Evolutionary conservation across 2,888 invertebrate genomes (phyloP).

Genomic region (Schizaphis graminum): DNA sequence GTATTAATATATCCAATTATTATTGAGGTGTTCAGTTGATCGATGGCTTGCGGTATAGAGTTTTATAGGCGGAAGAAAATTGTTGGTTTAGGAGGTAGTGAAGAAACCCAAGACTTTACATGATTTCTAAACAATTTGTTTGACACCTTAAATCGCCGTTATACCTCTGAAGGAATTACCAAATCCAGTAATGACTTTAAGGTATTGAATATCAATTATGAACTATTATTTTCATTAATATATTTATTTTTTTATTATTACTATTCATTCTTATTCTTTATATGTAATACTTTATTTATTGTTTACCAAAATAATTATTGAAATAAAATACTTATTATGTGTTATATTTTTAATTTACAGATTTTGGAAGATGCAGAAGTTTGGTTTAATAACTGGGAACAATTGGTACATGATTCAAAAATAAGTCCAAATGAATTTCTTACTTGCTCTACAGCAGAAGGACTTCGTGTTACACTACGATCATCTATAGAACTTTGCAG

Average conservation of each 20-base stretch:
- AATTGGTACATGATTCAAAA: background rate
- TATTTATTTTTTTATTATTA: background rate
- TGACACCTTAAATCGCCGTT: constrained; percentile 13
- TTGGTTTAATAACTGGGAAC: constrained; percentile 25
- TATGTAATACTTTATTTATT: background rate
- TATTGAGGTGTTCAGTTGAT: constrained; percentile 4
- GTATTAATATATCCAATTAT: background rate
- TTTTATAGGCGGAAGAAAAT: background rate
- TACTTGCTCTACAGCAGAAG: constrained; percentile 1
- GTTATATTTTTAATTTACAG: background rate
- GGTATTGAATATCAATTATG: constrained; percentile 9
- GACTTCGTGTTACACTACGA: constrained; percentile 26
- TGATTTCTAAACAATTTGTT: constrained; percentile 20
- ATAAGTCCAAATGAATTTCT: constrained; percentile 23
- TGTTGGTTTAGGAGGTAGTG: background rate
- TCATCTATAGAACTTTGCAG: constrained; percentile 20
- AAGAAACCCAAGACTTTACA: constrained; percentile 2
- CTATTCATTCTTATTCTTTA: background rate
- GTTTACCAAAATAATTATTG: constrained; percentile 1
- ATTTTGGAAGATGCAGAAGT: constrained; percentile 17
- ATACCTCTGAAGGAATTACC: background rate
- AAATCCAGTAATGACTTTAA: constrained; percentile 9
- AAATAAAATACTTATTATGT: background rate
- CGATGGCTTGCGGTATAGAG: constrained; percentile 11
- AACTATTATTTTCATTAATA: background rate